These are phyloP conservation scores for Chamaetylas fuelleborni DNA, from an alignment of 2,113 vertebrate species.

Conservation along the genomic window DNA sequence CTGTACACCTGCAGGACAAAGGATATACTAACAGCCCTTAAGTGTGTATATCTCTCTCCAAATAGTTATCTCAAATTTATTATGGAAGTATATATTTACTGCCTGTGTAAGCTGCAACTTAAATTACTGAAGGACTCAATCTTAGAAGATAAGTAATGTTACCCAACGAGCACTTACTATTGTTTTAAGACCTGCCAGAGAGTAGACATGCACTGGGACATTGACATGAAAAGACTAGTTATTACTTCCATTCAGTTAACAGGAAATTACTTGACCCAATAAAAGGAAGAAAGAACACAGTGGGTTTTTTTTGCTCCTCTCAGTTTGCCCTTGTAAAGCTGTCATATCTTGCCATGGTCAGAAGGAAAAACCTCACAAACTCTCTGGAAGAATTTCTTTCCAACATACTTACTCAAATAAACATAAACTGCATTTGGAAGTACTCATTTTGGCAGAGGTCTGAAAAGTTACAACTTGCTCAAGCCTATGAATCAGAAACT, in stretches of 20 bases:
- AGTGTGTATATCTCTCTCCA: neutral
- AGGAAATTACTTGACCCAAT: neutral
- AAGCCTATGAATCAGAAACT: neutral
- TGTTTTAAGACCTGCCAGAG: neutral
- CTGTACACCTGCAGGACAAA: neutral
- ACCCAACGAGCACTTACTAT: neutral
- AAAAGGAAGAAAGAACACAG: neutral
- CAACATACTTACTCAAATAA: neutral
- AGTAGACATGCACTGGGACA: neutral
- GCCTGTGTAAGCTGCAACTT: neutral
- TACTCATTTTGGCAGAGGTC: neutral
- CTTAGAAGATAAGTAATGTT: neutral
- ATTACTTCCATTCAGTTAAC: neutral
- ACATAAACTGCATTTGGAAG: neutral
- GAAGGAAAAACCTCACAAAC: neutral
- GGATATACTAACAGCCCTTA: neutral
- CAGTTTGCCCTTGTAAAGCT: neutral
- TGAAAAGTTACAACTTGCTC: neutral
- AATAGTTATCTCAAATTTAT: neutral
- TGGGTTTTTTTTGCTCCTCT: neutral
- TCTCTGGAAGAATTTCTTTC: neutral
- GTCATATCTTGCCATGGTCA: neutral
- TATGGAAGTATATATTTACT: neutral
- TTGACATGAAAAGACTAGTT: neutral
- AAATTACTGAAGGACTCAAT: neutral